Evolutionary conservation across 2,113 vertebrate species (phyloP), one percentile per base, ranked within the genome.

Genomic region (Prunella himalayana): DNA sequence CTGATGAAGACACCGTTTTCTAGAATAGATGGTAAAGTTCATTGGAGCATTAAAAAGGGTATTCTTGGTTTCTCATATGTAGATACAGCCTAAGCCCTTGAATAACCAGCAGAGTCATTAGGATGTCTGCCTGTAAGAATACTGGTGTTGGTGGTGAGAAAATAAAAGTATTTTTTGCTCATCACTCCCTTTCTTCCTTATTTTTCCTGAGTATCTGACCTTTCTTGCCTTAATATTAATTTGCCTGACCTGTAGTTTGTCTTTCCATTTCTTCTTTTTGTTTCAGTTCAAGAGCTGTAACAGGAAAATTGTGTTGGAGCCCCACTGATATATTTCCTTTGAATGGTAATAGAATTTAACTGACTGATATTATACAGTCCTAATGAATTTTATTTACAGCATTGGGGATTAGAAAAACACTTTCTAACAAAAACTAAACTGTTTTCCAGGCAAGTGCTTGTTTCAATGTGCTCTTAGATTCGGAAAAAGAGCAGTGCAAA

Each of bases 321-420:
- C 47, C 27, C 39, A 21, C 8, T 57, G 79, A 77, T 79, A 11
- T 54, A 13, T 93, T 96, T 94, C 54, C 56, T 41, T 65, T 92
- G 69, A 82, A 89, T 86, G 44, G 50, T 68, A 90, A 37, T 84
- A 66, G 90, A 94, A 86, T 91, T 96, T 88, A 96, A 86, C 92
- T 35, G 64, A 69, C 73, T 93, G 82, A 77, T 85, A 20, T 65
- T 83, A 37, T 69, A 25, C 83, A 92, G 86, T 42, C 69, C 76
- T 64, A 79, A 93, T 78, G 91, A 42, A 92, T 96, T 97, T 95
- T 73, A 5, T 92, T 97, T 95, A 72, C 92, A 93, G 68, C 87
- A 75, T 13, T 92, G 30, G 24, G 28, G 73, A 84, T 82, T 86
- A 95, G 91, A 95, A 96, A 95, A 97, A 39, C 77, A 79, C 47